Base-by-base conservation (phyloP, 2,797 vertebrate genomes). In the Myiothlypis chrysogaster region DNA sequence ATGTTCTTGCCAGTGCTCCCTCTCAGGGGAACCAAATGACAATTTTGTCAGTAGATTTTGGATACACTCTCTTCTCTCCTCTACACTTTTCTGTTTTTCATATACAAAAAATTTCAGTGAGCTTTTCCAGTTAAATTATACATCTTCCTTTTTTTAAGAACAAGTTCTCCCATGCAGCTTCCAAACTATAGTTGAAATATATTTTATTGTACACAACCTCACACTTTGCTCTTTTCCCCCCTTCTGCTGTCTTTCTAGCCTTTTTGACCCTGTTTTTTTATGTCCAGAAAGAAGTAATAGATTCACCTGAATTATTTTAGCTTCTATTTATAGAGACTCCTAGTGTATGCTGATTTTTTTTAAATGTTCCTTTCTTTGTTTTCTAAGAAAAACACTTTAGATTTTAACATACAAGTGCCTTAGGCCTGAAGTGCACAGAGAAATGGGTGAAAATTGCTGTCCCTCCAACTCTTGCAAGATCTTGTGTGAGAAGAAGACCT, bases 1-100 rank as follows among this genome's bases (percentile, higher is more conserved):
- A 93, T 78, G 66, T 32, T 95, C 90, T 90, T 84, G 78, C 79
- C 91, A 78, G 50, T 14, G 57, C 50, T 96, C n/a, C 64, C 47
- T 92, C 59, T 72, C 92, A 90, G 55, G 68, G 55, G 66, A 96
- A 76, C 46, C 84, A 96, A 95, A 94, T 94, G 93, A 97, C 55
- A 84, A 43, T 63, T 89, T 70, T 92, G 73, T 75, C 77, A 83
- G 86, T 72, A 49, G 72, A 79, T 92, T 64, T 94, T 34, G 14
- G 75, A 50, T 46, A 24, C 14, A 34, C 32, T 70, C 37, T 82
- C 49, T 96, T 80, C 59, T 94, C 60, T 89, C 77, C 41, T 83
- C 90, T 89, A 47, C 32, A 44, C 10, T 73, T 14, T 68, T 76
- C 35, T 75, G 27, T 27, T 73, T 87, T 63, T 77, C 41, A 63